Conservation (phyloP, 2,888 invertebrate species). For the Calameuta pallipes region DNA sequence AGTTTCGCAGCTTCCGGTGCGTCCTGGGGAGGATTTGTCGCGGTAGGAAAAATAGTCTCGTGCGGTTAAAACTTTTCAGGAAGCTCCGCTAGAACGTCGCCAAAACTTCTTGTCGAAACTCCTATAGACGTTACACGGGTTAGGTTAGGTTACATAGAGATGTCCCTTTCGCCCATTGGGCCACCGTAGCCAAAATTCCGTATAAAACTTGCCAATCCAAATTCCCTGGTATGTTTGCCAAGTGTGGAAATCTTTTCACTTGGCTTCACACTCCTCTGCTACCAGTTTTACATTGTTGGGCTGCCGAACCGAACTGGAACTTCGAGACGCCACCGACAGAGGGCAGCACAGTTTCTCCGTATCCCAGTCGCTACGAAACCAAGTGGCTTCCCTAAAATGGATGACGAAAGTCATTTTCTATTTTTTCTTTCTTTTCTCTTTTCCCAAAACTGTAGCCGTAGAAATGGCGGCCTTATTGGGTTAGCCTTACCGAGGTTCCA, state of each 20-base stretch:
- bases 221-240: not conserved
- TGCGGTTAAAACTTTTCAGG: not conserved
- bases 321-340: not conserved
- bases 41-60: not conserved
- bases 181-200: not conserved
- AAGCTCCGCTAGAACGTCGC: not conserved
- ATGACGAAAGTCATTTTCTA: not conserved
- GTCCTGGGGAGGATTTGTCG: not conserved
- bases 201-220: not conserved
- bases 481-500: conserved; percentile 38
- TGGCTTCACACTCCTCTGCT: not conserved
- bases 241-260: not conserved
- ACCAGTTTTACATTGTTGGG: not conserved
- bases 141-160: not conserved
- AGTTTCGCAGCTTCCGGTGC: not conserved
- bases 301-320: not conserved
- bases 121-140: not conserved
- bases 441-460: conserved; percentile 4
- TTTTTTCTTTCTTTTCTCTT: conserved; percentile 15
- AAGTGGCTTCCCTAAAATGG: not conserved
- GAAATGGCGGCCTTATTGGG: conserved; percentile 54
- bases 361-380: not conserved
- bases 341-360: not conserved
- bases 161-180: not conserved
- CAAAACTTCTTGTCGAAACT: not conserved